These are phyloP conservation scores for Musca vetustissima DNA, from an alignment of 1,140 invertebrate genomes.

Conservation along the genomic window DNA sequence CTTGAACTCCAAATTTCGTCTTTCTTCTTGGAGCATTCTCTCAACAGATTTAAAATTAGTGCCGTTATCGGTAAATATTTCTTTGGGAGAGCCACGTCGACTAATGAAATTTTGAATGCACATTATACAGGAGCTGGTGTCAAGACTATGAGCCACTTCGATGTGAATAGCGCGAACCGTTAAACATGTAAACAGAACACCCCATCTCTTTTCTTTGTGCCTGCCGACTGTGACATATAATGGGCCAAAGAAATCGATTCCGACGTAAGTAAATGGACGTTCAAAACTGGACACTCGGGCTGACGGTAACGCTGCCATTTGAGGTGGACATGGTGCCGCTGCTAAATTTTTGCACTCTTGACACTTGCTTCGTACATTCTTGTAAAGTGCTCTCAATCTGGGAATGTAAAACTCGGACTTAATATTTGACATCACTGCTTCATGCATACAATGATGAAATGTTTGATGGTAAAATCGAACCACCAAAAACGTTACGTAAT, in stretches of 20 bases:
- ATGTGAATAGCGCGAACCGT: conserved; percentile 4
- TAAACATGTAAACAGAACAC: conserved; percentile 4
- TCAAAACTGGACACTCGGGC: neutral
- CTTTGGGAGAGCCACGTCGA: neutral
- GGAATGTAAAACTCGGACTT: too few species aligned
- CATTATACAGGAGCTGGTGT: conserved; percentile 8
- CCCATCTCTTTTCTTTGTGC: neutral
- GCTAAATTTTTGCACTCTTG: neutral
- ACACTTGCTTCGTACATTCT: neutral
- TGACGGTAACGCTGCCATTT: conserved; percentile 1
- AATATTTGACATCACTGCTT: neutral
- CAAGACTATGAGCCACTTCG: neutral
- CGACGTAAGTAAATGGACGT: conserved; percentile 5
- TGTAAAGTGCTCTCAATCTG: neutral
- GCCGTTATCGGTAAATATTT: conserved; percentile 9
- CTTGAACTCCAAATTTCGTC: neutral
- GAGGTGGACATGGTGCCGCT: neutral
- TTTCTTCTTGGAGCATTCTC: neutral
- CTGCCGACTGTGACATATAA: neutral
- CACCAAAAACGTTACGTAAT: neutral
- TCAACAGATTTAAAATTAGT: conserved; percentile 12
- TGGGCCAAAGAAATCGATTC: conserved; percentile 36
- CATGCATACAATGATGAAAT: conserved; percentile 8
- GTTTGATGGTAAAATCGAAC: neutral
- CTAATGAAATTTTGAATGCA: conserved; percentile 5